Evolutionary conservation across 2,797 vertebrate species (phyloP).

Genomic region (Helicolenus hilgendorfi): DNA sequence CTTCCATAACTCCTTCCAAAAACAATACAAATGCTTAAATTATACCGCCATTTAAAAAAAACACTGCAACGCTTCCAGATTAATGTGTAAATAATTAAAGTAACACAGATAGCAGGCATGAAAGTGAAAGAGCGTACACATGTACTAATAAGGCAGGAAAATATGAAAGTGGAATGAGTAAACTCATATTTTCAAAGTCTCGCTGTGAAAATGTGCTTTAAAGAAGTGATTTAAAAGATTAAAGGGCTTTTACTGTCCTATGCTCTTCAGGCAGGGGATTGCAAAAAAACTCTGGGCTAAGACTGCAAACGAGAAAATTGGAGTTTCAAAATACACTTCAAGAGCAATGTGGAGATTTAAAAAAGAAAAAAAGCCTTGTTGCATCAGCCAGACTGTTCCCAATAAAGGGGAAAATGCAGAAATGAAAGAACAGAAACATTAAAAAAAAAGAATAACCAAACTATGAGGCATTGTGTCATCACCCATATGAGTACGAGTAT

Average conservation of each 20-base stretch:
- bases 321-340: conserved; percentile 25
- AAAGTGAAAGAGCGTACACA: background rate
- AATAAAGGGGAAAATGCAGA: background rate
- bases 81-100: background rate
- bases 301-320: background rate
- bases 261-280: background rate
- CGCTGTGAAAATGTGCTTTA: background rate
- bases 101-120: background rate
- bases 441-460: background rate
- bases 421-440: background rate
- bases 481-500: background rate
- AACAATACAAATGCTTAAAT: background rate
- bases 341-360: background rate
- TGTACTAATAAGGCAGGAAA: background rate
- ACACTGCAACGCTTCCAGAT: background rate
- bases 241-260: background rate
- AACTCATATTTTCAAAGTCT: background rate
- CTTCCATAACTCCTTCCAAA: background rate
- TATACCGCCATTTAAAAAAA: background rate
- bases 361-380: background rate
- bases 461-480: background rate
- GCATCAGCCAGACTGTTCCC: background rate
- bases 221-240: conserved; percentile 11
- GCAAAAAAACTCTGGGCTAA: background rate
- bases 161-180: background rate